Conservation (phyloP, 2,888 invertebrate genomes). For the Chrysomela aeneicollis region DNA sequence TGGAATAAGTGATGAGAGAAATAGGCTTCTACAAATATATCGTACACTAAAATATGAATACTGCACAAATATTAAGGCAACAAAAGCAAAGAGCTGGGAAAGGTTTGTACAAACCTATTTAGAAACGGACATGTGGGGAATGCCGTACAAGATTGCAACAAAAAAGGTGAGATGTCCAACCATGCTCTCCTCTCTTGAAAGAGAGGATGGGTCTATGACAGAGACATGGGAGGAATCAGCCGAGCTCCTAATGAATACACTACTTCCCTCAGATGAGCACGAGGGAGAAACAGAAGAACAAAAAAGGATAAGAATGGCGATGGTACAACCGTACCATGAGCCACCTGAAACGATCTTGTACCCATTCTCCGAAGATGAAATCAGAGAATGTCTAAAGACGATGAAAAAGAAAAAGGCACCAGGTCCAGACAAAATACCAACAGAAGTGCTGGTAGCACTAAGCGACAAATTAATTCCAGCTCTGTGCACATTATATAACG, state of each 20-base stretch:
- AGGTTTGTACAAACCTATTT: background rate
- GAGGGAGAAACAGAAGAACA: slow-evolving; percentile 3
- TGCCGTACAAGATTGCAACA: no score
- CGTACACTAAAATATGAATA: background rate
- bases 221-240: slow-evolving; percentile 17
- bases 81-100: slow-evolving; percentile 12
- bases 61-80: background rate
- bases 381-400: background rate
- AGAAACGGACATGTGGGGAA: background rate
- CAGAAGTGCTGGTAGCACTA: slow-evolving; percentile 9
- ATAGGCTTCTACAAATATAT: background rate
- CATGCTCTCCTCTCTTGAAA: slow-evolving; percentile 5
- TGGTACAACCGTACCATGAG: background rate
- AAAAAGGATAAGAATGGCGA: background rate
- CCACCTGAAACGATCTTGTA: background rate
- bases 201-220: slow-evolving; percentile 13
- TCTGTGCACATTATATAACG: slow-evolving; percentile 9
- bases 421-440: slow-evolving; percentile 12
- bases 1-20: background rate
- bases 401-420: slow-evolving; percentile 19
- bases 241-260: background rate
- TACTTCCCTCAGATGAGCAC: background rate
- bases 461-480: background rate
- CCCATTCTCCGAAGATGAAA: background rate
- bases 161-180: no score